phyloP scores from a whole-genome alignment of 2,113 vertebrate species.

The Ophthalmolycus amberensis region DNA sequence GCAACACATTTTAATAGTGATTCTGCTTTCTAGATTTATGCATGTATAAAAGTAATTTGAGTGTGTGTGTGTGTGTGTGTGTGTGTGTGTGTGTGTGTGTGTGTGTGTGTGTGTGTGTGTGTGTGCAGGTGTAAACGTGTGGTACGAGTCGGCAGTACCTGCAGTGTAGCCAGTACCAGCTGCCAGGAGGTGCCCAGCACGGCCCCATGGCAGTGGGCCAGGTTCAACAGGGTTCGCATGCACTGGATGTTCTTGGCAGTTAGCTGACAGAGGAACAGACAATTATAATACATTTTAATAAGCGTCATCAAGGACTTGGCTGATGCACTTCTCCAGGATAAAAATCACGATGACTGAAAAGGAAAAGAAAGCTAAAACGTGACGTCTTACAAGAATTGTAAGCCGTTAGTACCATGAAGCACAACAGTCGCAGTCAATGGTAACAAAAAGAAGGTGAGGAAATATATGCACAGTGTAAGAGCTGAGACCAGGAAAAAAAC shows the following conservation, averaged over 20 bases:
- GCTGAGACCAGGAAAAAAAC: not conserved
- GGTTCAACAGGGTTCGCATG: slow-evolving; percentile 95
- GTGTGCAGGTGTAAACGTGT: not conserved
- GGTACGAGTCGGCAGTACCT: slow-evolving; percentile 83
- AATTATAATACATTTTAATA: not conserved
- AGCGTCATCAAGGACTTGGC: not conserved
- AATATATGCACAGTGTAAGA: not conserved
- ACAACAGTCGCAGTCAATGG: not conserved
- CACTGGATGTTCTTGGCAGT: slow-evolving; percentile 99
- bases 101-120: no score
- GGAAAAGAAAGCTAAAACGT: no score
- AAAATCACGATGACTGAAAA: not conserved
- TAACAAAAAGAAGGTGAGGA: not conserved
- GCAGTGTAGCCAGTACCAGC: slow-evolving; percentile 96
- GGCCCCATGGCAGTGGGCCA: slow-evolving; percentile 96
- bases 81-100: no score
- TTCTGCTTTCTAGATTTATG: not conserved
- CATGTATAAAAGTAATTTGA: not conserved
- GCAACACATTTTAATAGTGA: not conserved
- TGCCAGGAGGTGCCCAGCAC: slow-evolving; percentile 98
- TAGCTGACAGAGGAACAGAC: slow-evolving; percentile 82
- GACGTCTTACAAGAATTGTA: not conserved
- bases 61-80: no score
- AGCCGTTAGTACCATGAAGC: not conserved
- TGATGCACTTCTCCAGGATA: not conserved